Evolutionary conservation across 2,888 invertebrate species (phyloP).

Genomic region (Pristionchus arcanus): DNA sequence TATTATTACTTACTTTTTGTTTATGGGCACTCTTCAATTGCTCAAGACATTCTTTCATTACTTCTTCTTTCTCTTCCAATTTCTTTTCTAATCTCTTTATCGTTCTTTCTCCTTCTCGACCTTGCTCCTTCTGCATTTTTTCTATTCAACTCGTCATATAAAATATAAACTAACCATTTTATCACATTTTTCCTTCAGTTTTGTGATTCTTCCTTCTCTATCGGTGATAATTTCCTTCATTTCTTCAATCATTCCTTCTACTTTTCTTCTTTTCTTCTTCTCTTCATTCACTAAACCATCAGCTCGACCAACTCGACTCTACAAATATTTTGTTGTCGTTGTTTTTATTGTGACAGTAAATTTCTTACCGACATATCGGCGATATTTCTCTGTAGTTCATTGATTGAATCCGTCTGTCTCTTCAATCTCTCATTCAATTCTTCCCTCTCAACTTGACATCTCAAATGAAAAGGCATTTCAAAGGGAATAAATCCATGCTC

Average conservation of each 20-base stretch:
- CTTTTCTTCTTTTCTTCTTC: constrained; percentile 63
- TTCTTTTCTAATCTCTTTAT: constrained; percentile 72
- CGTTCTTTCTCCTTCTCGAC: constrained; percentile 68
- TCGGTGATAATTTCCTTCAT: constrained; percentile 63
- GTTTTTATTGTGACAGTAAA: not conserved
- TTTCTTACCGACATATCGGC: constrained; percentile 70
- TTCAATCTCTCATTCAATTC: constrained; percentile 58
- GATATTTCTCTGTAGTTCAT: constrained; percentile 72
- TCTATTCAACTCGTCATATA: not conserved
- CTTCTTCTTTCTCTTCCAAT: constrained; percentile 73
- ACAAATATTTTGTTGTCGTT: constrained; percentile 7
- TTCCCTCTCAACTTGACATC: constrained; percentile 51
- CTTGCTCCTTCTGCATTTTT: constrained; percentile 71
- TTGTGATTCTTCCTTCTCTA: constrained; percentile 62
- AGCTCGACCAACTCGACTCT: constrained; percentile 65
- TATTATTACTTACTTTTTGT: constrained; percentile 56
- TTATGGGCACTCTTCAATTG: constrained; percentile 76
- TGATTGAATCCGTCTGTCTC: constrained; percentile 68
- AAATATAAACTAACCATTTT: constrained; percentile 60
- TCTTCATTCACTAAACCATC: constrained; percentile 66
- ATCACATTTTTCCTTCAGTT: constrained; percentile 68
- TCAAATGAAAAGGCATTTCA: not conserved
- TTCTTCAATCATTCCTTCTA: constrained; percentile 64
- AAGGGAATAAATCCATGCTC: not conserved
- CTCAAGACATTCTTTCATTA: constrained; percentile 75